These are phyloP conservation scores for Drosophila nr. perissopoda DNA, from an alignment of 2,888 invertebrate species.

Conservation along the genomic window DNA sequence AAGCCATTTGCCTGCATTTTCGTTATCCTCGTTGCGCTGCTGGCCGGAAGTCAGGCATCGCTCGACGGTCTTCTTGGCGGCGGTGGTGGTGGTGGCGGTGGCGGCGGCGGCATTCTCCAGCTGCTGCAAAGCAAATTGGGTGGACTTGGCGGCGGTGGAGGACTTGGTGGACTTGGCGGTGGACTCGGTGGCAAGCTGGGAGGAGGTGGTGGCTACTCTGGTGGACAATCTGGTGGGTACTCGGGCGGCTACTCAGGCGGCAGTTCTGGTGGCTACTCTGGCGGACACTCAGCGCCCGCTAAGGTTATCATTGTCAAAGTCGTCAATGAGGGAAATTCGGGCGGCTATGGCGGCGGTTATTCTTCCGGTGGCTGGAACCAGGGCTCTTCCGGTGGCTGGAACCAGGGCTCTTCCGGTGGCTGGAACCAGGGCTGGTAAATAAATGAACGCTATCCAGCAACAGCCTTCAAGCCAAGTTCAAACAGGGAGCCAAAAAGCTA, in stretches of 20 bases:
- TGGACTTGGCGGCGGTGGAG: constrained; percentile 52
- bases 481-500: constrained; percentile 61
- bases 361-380: constrained; percentile 21
- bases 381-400: constrained; percentile 40
- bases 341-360: not conserved
- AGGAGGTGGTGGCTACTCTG: constrained; percentile 35
- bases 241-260: not conserved
- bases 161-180: constrained; percentile 30
- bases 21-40: constrained; percentile 70
- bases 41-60: constrained; percentile 68
- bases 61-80: constrained; percentile 67
- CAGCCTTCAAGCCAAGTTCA: constrained; percentile 30
- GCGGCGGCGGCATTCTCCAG: constrained; percentile 57
- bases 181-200: constrained; percentile 1
- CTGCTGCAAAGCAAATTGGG: constrained; percentile 67
- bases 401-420: constrained; percentile 60
- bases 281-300: constrained; percentile 28
- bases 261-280: constrained; percentile 11
- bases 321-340: constrained; percentile 30
- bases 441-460: not conserved
- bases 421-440: constrained; percentile 66
- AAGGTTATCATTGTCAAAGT: constrained; percentile 36
- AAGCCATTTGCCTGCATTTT: constrained; percentile 74
- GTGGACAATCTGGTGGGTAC: constrained; percentile 18
- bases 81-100: constrained; percentile 55